Base-by-base conservation (phyloP, 2,113 vertebrate genomes). In the Actenoides hombroni region DNA sequence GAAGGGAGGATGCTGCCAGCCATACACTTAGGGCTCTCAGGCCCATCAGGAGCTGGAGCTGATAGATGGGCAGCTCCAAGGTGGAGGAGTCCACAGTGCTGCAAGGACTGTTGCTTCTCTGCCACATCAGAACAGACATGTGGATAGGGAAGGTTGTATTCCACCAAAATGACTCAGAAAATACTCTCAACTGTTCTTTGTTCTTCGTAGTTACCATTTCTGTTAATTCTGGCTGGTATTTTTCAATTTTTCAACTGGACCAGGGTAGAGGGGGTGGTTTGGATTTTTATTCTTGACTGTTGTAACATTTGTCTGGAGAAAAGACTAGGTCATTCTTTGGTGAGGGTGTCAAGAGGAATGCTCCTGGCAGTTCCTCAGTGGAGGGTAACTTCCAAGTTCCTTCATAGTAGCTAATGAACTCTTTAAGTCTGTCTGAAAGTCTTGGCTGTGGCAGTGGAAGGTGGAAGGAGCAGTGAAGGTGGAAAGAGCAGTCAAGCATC, bases 1-100 rank as follows among this genome's bases (percentile, higher is more conserved):
- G 8, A 68, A 51, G 18, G 39, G 46, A 90, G 49, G 24, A 18
- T 24, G 6, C 31, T 71, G 53, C 83, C 69, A 91, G 35, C 2
- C 2, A 6, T 39, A 40, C 10, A 15, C 24, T 42, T 39, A 44
- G 18, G 24, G 19, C 42, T 76, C 20, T 59, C 1, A 5, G 20
- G 28, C n/a, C 46, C 70, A 46, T 74, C 25, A 42, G 56, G 59
- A 49, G 24, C 0, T 76, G 59, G 39, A 40, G 35, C 23, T 2
- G 2, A 18, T 65, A 16, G 49, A 51, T 26, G 49, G 19, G 28
- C 2, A 5, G 6, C 60, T 80, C 17, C 8, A 11, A 74, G 37
- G 26, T 16, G 8, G 28, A 71, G 35, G 54, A 83, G 35, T 33
- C 33, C 16, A 42, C 33, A 24, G n/a, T 0, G 0, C 61, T 83